Conservation (phyloP, 2,797 vertebrate genomes). For the Martes flavigula region DNA sequence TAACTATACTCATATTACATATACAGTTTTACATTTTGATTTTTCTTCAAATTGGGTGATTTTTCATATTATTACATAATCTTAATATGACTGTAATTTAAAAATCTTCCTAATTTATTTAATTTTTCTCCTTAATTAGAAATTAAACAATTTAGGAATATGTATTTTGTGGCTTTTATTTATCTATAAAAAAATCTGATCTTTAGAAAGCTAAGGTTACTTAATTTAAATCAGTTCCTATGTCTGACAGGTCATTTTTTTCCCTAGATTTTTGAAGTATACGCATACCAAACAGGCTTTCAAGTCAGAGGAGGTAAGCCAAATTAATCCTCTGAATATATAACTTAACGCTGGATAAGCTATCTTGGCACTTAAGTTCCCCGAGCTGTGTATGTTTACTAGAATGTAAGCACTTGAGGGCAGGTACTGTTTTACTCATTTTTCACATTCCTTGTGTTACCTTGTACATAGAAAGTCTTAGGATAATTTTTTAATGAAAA, state of each 20-base stretch:
- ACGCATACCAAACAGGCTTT: conserved; percentile 98
- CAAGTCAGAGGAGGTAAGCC: conserved; percentile 96
- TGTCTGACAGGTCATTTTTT: conserved; percentile 68
- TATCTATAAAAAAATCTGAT: neutral
- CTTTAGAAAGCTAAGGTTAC: conserved; percentile 10
- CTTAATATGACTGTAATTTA: neutral
- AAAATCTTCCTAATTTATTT: conserved; percentile 11
- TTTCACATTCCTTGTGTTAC: neutral
- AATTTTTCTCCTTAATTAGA: conserved; percentile 30
- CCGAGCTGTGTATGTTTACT: neutral
- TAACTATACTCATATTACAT: neutral
- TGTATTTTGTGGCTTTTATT: neutral
- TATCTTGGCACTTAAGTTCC: neutral
- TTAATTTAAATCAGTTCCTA: neutral
- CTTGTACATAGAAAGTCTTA: neutral
- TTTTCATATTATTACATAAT: conserved; percentile 21
- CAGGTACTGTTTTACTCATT: neutral
- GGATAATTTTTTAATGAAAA: conserved; percentile 23
- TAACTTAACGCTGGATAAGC: neutral
- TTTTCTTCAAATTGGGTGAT: neutral
- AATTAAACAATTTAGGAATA: neutral
- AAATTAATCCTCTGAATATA: neutral
- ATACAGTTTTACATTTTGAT: neutral
- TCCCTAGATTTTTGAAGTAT: conserved; percentile 95
- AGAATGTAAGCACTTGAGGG: neutral